phyloP scores from a whole-genome alignment of 2,888 invertebrate genomes.

The Temnothorax ravouxi region DNA sequence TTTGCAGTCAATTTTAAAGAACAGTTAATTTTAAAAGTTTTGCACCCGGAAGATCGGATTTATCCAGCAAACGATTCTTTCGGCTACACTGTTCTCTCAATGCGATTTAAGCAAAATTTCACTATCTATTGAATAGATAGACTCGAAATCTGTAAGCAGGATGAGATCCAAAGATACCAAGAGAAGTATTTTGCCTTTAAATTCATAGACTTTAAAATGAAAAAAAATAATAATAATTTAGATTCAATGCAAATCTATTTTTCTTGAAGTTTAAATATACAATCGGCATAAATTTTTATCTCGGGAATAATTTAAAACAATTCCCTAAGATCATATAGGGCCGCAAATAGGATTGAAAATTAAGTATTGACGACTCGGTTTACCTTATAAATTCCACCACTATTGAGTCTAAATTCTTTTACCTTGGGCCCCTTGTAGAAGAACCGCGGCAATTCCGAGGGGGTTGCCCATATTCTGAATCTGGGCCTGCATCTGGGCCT shows the following conservation, averaged over 20 bases:
- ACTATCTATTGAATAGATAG: neutral
- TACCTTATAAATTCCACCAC: neutral
- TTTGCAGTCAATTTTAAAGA: neutral
- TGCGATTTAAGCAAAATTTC: neutral
- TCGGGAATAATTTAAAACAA: neutral
- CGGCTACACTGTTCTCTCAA: conserved; percentile 43
- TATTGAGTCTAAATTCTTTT: conserved; percentile 66
- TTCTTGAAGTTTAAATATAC: neutral
- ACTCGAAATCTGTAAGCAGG: neutral
- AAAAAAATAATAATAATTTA: neutral
- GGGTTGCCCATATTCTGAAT: conserved; percentile 78
- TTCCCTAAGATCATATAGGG: neutral
- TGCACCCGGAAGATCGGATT: neutral
- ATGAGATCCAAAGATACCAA: neutral
- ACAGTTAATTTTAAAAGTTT: conserved; percentile 14
- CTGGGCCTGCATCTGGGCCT: conserved; percentile 48
- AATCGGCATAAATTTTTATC: neutral
- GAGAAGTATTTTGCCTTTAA: neutral
- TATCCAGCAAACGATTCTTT: neutral
- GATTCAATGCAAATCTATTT: neutral
- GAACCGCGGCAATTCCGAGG: conserved; percentile 85
- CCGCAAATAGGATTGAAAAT: neutral
- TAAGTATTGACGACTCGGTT: neutral
- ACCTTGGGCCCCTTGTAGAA: conserved; percentile 87
- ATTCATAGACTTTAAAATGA: neutral